phyloP scores from a whole-genome alignment of 2,113 vertebrate species.

The Malaclemys terrapin region DNA sequence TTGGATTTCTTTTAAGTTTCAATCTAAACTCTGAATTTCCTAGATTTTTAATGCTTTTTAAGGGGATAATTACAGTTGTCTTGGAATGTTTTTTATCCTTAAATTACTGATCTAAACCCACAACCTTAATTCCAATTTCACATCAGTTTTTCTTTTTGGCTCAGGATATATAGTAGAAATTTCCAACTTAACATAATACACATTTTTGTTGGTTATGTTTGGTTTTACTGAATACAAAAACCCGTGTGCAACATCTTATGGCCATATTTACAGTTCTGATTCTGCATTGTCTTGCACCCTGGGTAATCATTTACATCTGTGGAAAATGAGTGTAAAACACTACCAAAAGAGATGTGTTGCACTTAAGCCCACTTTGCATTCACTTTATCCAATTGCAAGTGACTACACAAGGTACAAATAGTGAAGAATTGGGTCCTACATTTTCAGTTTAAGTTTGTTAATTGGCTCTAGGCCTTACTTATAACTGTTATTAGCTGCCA shows the following conservation, averaged over 20 bases:
- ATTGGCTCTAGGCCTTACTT: neutral
- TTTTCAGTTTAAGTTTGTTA: constrained; percentile 1
- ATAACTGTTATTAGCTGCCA: neutral
- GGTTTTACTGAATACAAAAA: too few relatives aligned
- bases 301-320: neutral
- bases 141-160: neutral
- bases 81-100: too few relatives aligned
- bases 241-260: too few relatives aligned
- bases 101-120: neutral
- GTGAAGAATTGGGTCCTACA: neutral
- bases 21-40: too few relatives aligned
- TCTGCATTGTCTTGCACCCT: rapidly evolving
- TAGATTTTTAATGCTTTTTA: too few relatives aligned
- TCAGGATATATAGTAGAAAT: too few relatives aligned
- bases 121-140: neutral
- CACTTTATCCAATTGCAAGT: neutral
- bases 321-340: neutral
- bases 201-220: too few relatives aligned
- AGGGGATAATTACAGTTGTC: too few relatives aligned
- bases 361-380: neutral
- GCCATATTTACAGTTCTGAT: neutral
- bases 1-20: too few relatives aligned
- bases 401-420: neutral
- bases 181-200: too few relatives aligned
- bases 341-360: neutral